Evolutionary conservation across 2,888 invertebrate genomes (phyloP).

Genomic region (Cataglyphis cursor): DNA sequence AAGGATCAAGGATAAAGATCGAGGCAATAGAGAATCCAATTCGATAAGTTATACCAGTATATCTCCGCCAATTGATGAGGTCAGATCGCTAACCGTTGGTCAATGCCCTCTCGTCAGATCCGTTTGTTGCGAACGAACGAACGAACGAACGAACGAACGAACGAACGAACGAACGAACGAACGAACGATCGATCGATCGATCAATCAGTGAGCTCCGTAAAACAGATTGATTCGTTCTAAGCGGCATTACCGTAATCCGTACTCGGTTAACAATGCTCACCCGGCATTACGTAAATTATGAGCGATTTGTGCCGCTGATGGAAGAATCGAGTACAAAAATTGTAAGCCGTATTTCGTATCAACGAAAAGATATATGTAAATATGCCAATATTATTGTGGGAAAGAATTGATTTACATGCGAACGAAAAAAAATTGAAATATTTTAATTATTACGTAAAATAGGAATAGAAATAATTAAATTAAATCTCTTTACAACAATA

Average conservation of each 20-base stretch:
- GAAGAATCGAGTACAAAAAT: background rate
- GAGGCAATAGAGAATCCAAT: constrained; percentile 29
- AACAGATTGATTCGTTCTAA: constrained; percentile 58
- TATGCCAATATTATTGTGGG: background rate
- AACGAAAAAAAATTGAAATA: no score
- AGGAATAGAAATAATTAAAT: background rate
- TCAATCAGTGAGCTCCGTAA: constrained; percentile 23
- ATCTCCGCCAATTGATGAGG: constrained; percentile 63
- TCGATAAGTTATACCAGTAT: constrained; percentile 55
- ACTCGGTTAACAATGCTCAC: constrained; percentile 43
- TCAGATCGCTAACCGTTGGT: constrained; percentile 70
- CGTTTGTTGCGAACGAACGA: constrained; percentile 54
- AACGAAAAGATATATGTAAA: background rate
- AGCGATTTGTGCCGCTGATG: constrained; percentile 28
- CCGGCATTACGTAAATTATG: constrained; percentile 47
- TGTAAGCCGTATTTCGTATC: background rate
- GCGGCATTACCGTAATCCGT: background rate
- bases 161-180: constrained; percentile 11
- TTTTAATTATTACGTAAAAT: background rate
- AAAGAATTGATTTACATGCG: no score
- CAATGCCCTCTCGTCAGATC: constrained; percentile 66
- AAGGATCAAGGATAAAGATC: constrained; percentile 9
- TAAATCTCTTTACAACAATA: background rate
- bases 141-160: background rate
- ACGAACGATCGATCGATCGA: constrained; percentile 26